Percentiles rank a stretch among this genome's conserved stretches.
Evolutionary conservation across 2,888 invertebrate genomes (phyloP).

Genomic region (Lasius platythorax): DNA sequence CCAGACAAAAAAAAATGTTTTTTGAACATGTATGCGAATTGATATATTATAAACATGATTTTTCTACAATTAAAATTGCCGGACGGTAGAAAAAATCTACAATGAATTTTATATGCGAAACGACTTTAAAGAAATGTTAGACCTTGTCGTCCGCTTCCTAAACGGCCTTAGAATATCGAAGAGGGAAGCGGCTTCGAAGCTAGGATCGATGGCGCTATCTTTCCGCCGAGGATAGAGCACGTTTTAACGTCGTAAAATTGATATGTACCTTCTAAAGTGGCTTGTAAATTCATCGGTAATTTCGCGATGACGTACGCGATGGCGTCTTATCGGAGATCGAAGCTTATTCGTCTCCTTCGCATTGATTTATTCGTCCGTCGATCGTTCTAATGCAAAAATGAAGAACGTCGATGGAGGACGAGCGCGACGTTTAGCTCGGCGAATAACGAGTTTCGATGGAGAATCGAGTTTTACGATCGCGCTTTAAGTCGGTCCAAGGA

Average conservation of each 20-base stretch:
- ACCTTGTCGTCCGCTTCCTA: not conserved
- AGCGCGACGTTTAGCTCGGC: not conserved
- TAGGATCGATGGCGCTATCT: not conserved
- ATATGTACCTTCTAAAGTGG: conserved; percentile 60
- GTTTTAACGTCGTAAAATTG: conserved; percentile 59
- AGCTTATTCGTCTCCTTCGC: conserved; percentile 11
- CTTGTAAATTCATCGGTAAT: conserved; percentile 57
- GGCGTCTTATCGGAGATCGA: conserved; percentile 11
- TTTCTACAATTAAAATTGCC: not conserved
- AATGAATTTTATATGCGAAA: not conserved
- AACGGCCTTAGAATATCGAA: not conserved
- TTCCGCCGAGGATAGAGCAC: conserved; percentile 9
- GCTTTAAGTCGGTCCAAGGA: not conserved
- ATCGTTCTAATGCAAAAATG: conserved; percentile 26
- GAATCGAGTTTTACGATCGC: conserved; percentile 34
- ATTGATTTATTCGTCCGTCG: conserved; percentile 34
- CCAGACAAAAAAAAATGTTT: not conserved
- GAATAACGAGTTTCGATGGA: conserved; percentile 34
- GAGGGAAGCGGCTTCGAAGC: not conserved
- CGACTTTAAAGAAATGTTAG: not conserved
- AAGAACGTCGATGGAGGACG: conserved; percentile 2
- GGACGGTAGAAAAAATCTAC: not conserved
- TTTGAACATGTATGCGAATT: not conserved
- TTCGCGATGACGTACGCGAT: conserved; percentile 29
- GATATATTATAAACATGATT: not conserved